Percentiles rank a stretch among this genome's conserved stretches.
Evolutionary conservation across 2,888 invertebrate species (phyloP).

Genomic region (Loripinus fragilis): DNA sequence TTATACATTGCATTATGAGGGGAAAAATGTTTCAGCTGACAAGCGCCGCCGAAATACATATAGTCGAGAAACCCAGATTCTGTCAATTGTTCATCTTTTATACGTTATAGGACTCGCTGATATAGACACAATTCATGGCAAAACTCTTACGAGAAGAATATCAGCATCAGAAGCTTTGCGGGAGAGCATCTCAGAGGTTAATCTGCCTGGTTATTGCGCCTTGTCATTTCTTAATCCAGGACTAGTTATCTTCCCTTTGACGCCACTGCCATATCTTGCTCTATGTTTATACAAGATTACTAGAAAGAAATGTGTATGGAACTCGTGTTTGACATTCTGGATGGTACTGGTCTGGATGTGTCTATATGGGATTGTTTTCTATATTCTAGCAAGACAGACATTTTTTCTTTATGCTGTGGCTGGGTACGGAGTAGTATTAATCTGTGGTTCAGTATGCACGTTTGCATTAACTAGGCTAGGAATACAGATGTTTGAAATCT

Average conservation of each 20-base stretch:
- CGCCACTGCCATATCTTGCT: neutral
- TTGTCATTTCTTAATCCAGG: neutral
- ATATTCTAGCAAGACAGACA: neutral
- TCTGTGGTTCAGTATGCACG: neutral
- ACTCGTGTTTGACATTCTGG: neutral
- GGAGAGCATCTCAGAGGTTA: neutral
- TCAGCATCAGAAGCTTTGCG: neutral
- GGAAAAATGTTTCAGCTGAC: neutral
- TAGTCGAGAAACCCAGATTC: neutral
- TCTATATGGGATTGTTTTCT: neutral
- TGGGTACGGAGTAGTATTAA: neutral
- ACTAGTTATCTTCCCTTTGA: neutral
- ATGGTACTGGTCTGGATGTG: neutral
- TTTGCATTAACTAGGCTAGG: neutral
- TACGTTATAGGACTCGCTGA: neutral
- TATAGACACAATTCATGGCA: neutral
- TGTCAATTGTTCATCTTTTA: neutral
- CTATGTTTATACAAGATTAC: neutral
- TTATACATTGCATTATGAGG: neutral
- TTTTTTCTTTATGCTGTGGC: neutral
- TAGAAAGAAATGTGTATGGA: neutral
- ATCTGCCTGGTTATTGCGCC: neutral
- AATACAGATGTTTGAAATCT: neutral
- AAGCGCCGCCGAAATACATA: neutral
- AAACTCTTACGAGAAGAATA: neutral